Conservation (phyloP, 2,113 vertebrate genomes). For the Nothocercus julius region DNA sequence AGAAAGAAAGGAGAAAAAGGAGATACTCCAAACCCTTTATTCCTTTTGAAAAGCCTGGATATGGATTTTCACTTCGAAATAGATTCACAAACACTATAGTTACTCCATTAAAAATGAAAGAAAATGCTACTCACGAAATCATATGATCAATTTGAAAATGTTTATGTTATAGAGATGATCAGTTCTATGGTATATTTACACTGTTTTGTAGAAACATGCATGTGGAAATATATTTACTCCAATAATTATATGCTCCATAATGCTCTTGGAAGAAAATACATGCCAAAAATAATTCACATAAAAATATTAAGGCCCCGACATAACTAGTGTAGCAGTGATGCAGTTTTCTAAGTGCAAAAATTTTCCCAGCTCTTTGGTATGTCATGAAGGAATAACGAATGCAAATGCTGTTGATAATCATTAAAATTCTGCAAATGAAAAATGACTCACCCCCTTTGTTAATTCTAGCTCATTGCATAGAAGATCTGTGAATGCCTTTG, state of each 20-base stretch:
- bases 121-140: background rate
- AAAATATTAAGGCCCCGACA: slow-evolving; percentile 52
- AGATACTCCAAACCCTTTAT: fast-evolving
- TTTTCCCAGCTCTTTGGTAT: slow-evolving; percentile 22
- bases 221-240: slow-evolving; percentile 14
- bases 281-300: slow-evolving; percentile 37
- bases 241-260: slow-evolving; percentile 16
- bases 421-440: slow-evolving; percentile 78
- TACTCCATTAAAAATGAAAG: background rate
- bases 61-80: background rate
- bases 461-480: slow-evolving; percentile 70
- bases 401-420: slow-evolving; percentile 74
- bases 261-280: background rate
- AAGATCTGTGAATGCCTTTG: slow-evolving; percentile 70
- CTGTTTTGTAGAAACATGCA: background rate
- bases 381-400: slow-evolving; percentile 64
- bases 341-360: slow-evolving; percentile 27
- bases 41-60: background rate
- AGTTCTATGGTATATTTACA: slow-evolving; percentile 8
- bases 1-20: background rate
- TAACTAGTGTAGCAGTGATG: background rate
- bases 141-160: background rate
- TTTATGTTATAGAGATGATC: background rate
- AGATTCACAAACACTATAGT: background rate
- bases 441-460: slow-evolving; percentile 71